Conservation (phyloP, 2,113 vertebrate genomes). For the Gobiocypris rarus region DNA sequence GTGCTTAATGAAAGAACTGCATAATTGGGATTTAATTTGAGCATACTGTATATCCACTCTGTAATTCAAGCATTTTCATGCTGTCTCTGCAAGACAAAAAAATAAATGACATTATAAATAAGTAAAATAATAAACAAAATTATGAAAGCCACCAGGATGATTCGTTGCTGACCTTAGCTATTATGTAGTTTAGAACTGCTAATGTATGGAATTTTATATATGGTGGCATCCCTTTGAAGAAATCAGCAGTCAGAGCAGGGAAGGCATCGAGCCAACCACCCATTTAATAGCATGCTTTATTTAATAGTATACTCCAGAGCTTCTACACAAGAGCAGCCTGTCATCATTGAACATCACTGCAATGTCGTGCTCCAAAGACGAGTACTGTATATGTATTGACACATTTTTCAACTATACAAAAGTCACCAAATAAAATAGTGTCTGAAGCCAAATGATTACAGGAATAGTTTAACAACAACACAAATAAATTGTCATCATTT, state of each 20-base stretch:
- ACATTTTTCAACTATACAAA: background rate
- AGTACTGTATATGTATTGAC: background rate
- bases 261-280: constrained; percentile 30
- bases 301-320: constrained; percentile 21
- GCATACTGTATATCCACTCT: background rate
- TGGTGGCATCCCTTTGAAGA: constrained; percentile 34
- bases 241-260: constrained; percentile 54
- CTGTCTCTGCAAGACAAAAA: background rate
- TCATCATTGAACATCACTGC: constrained; percentile 21
- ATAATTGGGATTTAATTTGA: constrained; percentile 14
- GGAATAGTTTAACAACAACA: too few relatives aligned
- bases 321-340: constrained; percentile 14
- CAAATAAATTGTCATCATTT: background rate
- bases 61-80: background rate
- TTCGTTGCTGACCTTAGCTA: constrained; percentile 15
- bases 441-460: too few relatives aligned
- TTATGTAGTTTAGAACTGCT: constrained; percentile 24
- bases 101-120: background rate
- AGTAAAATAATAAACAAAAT: background rate
- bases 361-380: background rate
- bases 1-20: constrained; percentile 23
- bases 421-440: constrained; percentile 8
- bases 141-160: background rate
- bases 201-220: constrained; percentile 27
- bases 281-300: constrained; percentile 50